phyloP scores from a whole-genome alignment of 2,888 invertebrate genomes.

The Ophraella communa region DNA sequence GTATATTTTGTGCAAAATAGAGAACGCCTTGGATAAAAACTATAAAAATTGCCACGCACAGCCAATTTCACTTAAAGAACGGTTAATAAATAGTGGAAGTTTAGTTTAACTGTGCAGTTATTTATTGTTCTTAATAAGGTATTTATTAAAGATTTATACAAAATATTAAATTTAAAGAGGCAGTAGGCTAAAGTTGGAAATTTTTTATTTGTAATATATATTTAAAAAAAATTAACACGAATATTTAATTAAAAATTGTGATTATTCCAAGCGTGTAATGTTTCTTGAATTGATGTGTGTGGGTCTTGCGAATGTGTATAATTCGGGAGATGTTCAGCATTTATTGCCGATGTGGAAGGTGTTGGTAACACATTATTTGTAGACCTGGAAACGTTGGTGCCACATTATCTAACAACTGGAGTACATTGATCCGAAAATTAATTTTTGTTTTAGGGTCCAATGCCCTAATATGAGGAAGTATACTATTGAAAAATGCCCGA shows the following conservation, averaged over 20 bases:
- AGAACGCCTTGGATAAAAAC: neutral
- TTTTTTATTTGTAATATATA: neutral
- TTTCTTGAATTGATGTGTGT: neutral
- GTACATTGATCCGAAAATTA: neutral
- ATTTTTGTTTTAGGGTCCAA: neutral
- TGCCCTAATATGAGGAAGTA: neutral
- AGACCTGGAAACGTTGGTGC: neutral
- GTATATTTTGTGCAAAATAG: no score
- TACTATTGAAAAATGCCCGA: neutral
- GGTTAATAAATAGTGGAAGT: no score
- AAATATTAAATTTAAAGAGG: neutral
- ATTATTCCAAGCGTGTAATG: neutral
- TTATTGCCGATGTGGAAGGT: neutral
- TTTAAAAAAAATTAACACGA: neutral
- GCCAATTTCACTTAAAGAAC: neutral
- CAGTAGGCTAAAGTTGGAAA: neutral
- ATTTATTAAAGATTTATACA: neutral
- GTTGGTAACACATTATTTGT: neutral
- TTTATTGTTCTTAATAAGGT: no score
- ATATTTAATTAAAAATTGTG: neutral
- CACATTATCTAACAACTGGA: neutral
- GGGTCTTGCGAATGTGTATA: neutral
- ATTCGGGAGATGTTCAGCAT: neutral
- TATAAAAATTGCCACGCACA: neutral
- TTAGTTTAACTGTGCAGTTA: no score